These are phyloP conservation scores for Cettia cetti DNA, from an alignment of 2,113 vertebrate genomes.

Conservation along the genomic window DNA sequence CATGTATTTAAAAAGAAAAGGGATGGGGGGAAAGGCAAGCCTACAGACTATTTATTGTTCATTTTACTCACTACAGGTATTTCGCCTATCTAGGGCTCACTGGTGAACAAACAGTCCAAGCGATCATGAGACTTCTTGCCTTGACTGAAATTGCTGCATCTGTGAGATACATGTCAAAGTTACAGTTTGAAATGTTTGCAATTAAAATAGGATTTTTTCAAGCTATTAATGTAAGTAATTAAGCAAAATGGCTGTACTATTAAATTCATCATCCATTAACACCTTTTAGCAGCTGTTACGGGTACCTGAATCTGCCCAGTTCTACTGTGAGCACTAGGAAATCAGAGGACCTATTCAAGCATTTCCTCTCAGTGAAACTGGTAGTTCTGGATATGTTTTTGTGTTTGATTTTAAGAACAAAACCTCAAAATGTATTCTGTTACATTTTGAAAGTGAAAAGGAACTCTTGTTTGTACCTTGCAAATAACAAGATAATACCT, in stretches of 20 bases:
- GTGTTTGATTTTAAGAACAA: background rate
- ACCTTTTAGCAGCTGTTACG: background rate
- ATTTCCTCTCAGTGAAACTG: background rate
- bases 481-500: background rate
- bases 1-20: background rate
- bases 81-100: background rate
- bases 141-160: background rate
- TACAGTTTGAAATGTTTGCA: background rate
- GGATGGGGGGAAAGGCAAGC: rapidly evolving
- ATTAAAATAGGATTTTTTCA: background rate
- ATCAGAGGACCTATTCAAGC: background rate
- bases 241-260: background rate
- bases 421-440: background rate
- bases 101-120: background rate
- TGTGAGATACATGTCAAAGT: background rate
- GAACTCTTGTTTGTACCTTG: background rate
- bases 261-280: background rate
- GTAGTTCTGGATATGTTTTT: background rate
- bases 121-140: background rate
- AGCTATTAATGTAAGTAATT: background rate
- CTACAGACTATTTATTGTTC: background rate
- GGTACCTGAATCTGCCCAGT: background rate
- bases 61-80: background rate
- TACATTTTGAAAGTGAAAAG: background rate
- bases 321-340: background rate